A percentile compares a stretch with the other conserved stretches of the same genome.
These are phyloP conservation scores for Scolanthus callimorphus DNA, from an alignment of 92 coral and sea anemone genomes.

Conservation along the genomic window DNA sequence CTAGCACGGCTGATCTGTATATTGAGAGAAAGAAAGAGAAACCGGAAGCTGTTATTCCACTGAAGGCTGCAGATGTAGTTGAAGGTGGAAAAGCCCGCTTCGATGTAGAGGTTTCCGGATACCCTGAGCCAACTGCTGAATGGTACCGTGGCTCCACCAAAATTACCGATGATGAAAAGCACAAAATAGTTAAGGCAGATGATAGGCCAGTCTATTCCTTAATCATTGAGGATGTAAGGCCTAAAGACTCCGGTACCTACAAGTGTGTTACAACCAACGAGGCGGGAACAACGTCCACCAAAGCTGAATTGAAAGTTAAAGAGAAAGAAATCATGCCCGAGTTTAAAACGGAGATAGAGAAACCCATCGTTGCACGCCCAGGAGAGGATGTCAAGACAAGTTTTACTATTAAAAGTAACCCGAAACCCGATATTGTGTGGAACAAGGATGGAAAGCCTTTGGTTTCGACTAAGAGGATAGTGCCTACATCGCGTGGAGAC, in stretches of 20 bases:
- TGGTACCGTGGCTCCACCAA: conserved; percentile 79
- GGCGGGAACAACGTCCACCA: conserved; percentile 63
- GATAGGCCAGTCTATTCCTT: conserved; percentile 31
- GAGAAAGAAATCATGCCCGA: conserved; percentile 58
- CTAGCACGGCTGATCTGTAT: conserved; percentile 52
- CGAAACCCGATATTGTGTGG: conserved; percentile 78
- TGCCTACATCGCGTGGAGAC: conserved; percentile 22
- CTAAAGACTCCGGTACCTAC: conserved; percentile 46
- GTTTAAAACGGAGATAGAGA: conserved; percentile 38
- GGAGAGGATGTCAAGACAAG: conserved; percentile 66
- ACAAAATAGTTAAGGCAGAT: conserved; percentile 53
- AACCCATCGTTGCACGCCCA: conserved; percentile 47
- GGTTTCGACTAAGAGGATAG: conserved; percentile 30
- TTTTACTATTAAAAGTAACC: conserved; percentile 70
- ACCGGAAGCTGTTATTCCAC: conserved; percentile 64
- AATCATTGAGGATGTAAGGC: conserved; percentile 46
- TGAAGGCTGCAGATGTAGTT: conserved; percentile 57
- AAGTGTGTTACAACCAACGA: conserved; percentile 65
- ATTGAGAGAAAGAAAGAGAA: conserved; percentile 47
- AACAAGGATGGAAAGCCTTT: conserved; percentile 51
- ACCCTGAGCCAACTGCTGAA: conserved; percentile 69
- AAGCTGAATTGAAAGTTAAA: conserved; percentile 74
- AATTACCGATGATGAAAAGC: conserved; percentile 66
- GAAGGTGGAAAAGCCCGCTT: conserved; percentile 80
- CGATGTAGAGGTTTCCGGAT: conserved; percentile 62